Percentiles rank a stretch among this genome's conserved stretches.
These are phyloP conservation scores for Carassius gibelio DNA, from an alignment of 2,113 vertebrate genomes.

Conservation along the genomic window DNA sequence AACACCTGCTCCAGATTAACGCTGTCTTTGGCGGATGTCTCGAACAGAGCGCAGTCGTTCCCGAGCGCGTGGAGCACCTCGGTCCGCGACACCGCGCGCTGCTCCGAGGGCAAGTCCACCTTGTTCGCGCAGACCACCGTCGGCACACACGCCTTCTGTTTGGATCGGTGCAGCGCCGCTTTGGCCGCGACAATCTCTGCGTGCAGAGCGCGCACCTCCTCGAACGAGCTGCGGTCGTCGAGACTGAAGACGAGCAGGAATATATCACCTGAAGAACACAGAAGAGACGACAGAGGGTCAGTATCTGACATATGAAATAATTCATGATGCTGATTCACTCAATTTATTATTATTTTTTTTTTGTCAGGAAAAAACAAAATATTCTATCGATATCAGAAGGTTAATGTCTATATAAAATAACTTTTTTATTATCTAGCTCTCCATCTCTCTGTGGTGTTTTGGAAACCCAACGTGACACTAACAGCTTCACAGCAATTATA, in stretches of 20 bases:
- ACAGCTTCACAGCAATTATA: not conserved
- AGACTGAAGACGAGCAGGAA: conserved; percentile 79
- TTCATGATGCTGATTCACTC: not conserved
- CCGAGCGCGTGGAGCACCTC: conserved; percentile 68
- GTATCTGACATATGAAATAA: not conserved
- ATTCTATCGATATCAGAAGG: not conserved
- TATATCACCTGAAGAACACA: conserved; percentile 72
- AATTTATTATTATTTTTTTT: not conserved
- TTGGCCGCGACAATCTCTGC: conserved; percentile 75
- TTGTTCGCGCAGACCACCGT: conserved; percentile 78
- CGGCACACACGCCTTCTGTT: conserved; percentile 61
- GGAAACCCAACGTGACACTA: not conserved
- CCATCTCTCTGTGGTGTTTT: not conserved
- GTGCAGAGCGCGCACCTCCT: conserved; percentile 72
- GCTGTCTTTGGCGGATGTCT: conserved; percentile 78
- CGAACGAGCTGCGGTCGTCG: conserved; percentile 74
- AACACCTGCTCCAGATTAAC: conserved; percentile 75
- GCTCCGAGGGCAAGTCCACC: conserved; percentile 65
- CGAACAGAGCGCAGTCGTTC: conserved; percentile 70
- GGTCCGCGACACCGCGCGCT: conserved; percentile 58
- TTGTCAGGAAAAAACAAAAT: not conserved
- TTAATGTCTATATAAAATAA: not conserved
- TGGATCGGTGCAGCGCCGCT: conserved; percentile 66
- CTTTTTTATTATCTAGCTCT: not conserved
- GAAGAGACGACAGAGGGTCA: not conserved